Evolutionary conservation across 2,797 vertebrate genomes (phyloP).

Genomic region (Acanthurus tractus): DNA sequence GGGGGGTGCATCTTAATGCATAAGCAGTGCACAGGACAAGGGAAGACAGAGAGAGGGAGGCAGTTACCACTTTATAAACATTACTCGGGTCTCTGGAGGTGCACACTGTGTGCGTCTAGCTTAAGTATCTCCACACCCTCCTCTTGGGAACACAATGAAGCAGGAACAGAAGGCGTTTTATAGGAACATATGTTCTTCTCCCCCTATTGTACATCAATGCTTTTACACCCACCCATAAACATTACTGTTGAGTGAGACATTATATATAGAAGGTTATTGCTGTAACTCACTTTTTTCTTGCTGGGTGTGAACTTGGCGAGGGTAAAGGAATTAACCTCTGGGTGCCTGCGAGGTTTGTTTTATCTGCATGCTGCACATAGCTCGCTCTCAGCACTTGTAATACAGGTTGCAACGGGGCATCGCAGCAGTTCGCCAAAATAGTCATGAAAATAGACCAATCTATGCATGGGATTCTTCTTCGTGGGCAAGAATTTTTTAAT

Average conservation of each 20-base stretch:
- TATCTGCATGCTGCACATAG: constrained; percentile 6
- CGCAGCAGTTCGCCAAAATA: no score
- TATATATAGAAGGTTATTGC: constrained; percentile 63
- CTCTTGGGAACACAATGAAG: constrained; percentile 79
- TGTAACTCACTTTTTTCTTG: constrained; percentile 55
- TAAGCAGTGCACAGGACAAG: constrained; percentile 55
- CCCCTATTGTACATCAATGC: constrained; percentile 80
- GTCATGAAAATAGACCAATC: no score
- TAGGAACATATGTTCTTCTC: constrained; percentile 84
- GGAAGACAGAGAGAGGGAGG: constrained; percentile 40
- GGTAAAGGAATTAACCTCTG: constrained; percentile 66
- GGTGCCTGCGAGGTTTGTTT: constrained; percentile 41
- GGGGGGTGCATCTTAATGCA: constrained; percentile 32
- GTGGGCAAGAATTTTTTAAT: no score
- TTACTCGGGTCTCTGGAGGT: constrained; percentile 76
- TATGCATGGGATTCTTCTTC: no score
- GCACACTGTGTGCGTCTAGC: constrained; percentile 68
- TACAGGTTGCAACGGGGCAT: neutral
- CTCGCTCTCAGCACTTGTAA: neutral
- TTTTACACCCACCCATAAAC: constrained; percentile 82
- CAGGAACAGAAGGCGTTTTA: constrained; percentile 86
- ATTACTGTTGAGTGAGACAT: constrained; percentile 78
- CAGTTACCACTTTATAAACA: constrained; percentile 85
- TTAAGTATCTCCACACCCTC: constrained; percentile 81
- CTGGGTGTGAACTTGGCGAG: constrained; percentile 56